phyloP scores from a whole-genome alignment of 2,113 vertebrate species.

The Daboia siamensis region DNA sequence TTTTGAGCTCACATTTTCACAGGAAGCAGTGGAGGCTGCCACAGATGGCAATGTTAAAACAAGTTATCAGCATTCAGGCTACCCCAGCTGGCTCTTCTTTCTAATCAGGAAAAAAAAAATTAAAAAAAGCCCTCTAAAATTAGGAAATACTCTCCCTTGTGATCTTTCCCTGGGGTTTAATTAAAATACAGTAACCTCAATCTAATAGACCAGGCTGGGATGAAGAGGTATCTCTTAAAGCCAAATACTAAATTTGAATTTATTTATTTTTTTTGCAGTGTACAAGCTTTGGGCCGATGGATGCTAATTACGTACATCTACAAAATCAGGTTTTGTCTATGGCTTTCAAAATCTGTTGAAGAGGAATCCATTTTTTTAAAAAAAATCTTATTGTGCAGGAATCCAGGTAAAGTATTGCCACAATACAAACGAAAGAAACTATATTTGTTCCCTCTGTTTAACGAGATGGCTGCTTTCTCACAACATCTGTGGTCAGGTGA shows the following conservation, averaged over 20 bases:
- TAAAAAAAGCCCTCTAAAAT: neutral
- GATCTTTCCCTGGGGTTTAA: neutral
- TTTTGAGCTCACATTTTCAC: neutral
- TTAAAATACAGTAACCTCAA: neutral
- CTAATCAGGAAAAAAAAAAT: neutral
- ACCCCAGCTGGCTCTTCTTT: neutral
- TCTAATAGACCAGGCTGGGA: neutral
- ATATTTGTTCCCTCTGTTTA: neutral
- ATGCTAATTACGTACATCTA: neutral
- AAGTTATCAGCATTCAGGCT: neutral
- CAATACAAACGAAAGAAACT: neutral
- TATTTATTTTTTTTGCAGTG: neutral
- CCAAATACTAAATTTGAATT: neutral
- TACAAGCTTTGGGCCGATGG: neutral
- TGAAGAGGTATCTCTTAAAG: neutral
- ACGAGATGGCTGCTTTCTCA: neutral
- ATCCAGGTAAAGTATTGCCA: neutral
- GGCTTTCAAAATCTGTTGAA: neutral
- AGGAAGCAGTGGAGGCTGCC: neutral
- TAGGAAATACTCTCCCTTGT: neutral
- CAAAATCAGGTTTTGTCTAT: too few species aligned
- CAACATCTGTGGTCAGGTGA: neutral
- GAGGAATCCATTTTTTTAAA: neutral
- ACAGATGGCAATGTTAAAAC: neutral
- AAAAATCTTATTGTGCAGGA: neutral